These are phyloP conservation scores for Orchesellides sinensis DNA, from an alignment of 2,888 invertebrate genomes.

Conservation along the genomic window DNA sequence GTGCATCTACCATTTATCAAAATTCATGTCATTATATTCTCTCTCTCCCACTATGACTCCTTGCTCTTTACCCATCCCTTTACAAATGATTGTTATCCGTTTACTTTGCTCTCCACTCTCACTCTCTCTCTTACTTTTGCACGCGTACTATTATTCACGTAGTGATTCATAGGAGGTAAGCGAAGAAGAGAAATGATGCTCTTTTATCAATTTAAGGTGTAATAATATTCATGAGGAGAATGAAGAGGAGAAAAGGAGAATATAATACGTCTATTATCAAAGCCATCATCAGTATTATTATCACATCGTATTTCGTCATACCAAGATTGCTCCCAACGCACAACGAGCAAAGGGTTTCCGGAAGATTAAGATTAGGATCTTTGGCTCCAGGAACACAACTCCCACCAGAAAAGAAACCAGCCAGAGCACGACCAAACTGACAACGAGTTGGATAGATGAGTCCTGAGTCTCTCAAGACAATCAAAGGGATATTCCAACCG, in stretches of 20 bases:
- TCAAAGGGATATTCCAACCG: constrained; percentile 74
- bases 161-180: neutral
- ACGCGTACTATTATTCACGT: neutral
- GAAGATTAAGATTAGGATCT: constrained; percentile 69
- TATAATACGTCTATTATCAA: constrained; percentile 33
- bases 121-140: neutral
- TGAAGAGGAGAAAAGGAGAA: neutral
- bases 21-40: constrained; percentile 28
- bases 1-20: constrained; percentile 67
- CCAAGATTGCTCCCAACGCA: constrained; percentile 73
- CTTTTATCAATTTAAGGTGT: constrained; percentile 24
- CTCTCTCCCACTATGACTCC: neutral
- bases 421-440: constrained; percentile 71
- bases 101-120: neutral
- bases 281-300: constrained; percentile 34
- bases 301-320: constrained; percentile 39
- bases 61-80: too few species aligned
- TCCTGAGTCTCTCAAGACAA: constrained; percentile 70
- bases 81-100: neutral
- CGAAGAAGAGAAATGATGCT: neutral
- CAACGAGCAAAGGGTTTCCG: constrained; percentile 73
- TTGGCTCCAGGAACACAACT: constrained; percentile 74
- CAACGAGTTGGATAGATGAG: constrained; percentile 71
- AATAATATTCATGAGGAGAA: constrained; percentile 36
- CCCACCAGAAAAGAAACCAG: constrained; percentile 71